Evolutionary conservation across 1,140 invertebrate species (phyloP), one percentile per base, ranked within the genome.

Genomic region (Calephelis virginiensis): DNA sequence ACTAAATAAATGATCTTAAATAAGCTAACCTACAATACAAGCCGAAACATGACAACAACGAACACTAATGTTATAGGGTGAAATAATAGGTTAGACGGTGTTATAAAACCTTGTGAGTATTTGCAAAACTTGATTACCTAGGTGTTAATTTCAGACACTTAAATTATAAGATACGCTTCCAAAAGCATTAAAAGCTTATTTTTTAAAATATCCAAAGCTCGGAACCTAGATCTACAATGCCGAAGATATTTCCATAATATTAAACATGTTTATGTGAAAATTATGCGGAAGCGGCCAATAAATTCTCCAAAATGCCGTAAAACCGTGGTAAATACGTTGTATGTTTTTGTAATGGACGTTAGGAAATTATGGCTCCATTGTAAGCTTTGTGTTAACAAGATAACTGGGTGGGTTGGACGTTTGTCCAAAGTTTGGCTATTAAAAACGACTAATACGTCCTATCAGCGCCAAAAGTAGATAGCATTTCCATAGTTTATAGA

Each of bases 181-280:
- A 56, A 59, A 59, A 38, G 37, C 37, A 38, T 59, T 37, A 59
- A 38, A 38, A 28, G n/a, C n/a, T 59, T 38, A 12, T 59, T 38
- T 59, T 12, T 12, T 8, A 6, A 59, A 38, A 11, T 12, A 59
- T 59, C 28, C 56, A 38, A 40, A 38, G 37, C 28, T 12, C 2
- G 37, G 56, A 40, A 59, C 12, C 56, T 38, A 59, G 56, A 40
- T 28, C 56, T 59, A 59, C 56, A 38, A n/a, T 59, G 38, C 38
- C 56, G 56, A 56, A 53, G 37, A 64, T 37, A 65, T 65, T 65
- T 56, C 53, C 63, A 48, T 47, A 63, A 48, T 48, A 28, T 63
- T 47, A 63, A 47, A 47, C 61, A 38, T 65, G 50, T 65, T 65
- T 65, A 65, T 59, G 63, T 10, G 63, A 45, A 65, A 65, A 65